Conservation (phyloP, 2,888 invertebrate genomes). For the Pseudococcus longispinus region DNA sequence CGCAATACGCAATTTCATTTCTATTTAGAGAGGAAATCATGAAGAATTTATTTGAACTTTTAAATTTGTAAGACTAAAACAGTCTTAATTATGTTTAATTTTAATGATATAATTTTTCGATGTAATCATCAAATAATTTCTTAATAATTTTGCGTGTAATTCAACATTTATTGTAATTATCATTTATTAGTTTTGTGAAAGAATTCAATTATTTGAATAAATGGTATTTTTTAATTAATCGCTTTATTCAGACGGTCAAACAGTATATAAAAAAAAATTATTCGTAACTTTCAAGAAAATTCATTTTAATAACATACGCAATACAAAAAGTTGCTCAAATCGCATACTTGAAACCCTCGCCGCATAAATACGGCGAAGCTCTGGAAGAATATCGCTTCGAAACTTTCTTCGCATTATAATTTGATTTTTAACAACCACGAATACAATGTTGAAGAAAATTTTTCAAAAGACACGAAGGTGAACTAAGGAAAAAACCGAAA, state of each 20-base stretch:
- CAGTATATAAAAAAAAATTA: neutral
- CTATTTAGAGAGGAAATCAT: neutral
- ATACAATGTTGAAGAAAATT: too few species aligned
- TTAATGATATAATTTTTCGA: neutral
- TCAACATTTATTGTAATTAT: constrained; percentile 43
- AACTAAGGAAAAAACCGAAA: neutral
- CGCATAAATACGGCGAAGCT: neutral
- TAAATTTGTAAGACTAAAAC: neutral
- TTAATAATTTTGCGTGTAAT: constrained; percentile 14
- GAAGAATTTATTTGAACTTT: neutral
- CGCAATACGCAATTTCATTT: neutral
- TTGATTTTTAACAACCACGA: too few species aligned
- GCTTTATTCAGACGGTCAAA: neutral
- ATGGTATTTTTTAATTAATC: constrained; percentile 33
- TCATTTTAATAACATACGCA: neutral
- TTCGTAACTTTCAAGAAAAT: neutral
- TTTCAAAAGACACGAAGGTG: neutral
- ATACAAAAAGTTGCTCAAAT: neutral
- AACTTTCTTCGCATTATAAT: neutral
- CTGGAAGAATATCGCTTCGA: neutral
- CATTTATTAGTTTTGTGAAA: constrained; percentile 41
- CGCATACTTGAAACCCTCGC: neutral
- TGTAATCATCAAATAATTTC: constrained; percentile 18
- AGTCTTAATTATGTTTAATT: neutral
- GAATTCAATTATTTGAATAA: constrained; percentile 39